Base-by-base conservation (phyloP, 92 coral and sea anemone species). In the Ricordea florida region DNA sequence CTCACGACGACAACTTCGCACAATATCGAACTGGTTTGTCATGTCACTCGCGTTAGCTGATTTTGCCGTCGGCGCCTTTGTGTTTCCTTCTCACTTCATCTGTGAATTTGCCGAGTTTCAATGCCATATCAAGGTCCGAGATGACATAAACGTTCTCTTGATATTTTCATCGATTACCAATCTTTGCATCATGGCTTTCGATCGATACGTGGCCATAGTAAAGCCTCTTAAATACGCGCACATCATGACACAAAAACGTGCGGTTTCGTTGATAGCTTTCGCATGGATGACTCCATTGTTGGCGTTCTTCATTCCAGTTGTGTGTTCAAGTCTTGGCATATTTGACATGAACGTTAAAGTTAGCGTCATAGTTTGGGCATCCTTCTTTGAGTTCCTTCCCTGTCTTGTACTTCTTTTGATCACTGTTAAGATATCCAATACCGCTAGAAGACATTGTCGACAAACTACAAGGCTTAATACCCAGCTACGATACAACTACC, bases 181-280 rank as follows among this genome's bases (percentile, higher is more conserved):
- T 48, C 87, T 90, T 2, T 90, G 92, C 38, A 72, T 85, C 0
- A 66, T 88, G 59, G 74, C 92, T 10, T 38, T 88, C 13, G 97
- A 90, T 53, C 81, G 97, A 24, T 90, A 90, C 57, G 45, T 83
- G 41, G 97, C 97, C 6, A 81, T 87, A 10, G 81, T 87, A 4
- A 36, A 59, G 35, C 92, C 97, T 3, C 76, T 90, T 23, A 40
- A 52, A 57, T 86, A 86, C 57, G 57, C 43, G 15, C 25, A 57
- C n/a, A 4, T 78, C 21, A 66, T 78, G 77, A 78, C 84, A 17
- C 53, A 60, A 22, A 41, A 40, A 35, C 68, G 84, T 4, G 78
- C 66, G 9, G 17, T 42, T 2, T 42, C 11, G 3, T 33, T 78
- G 57, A 57, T 78, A 31, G 36, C 78, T 0, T 43, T 32, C 4